Evolutionary conservation across 2,888 invertebrate genomes (phyloP).

Genomic region (Diachrysia chrysitis): DNA sequence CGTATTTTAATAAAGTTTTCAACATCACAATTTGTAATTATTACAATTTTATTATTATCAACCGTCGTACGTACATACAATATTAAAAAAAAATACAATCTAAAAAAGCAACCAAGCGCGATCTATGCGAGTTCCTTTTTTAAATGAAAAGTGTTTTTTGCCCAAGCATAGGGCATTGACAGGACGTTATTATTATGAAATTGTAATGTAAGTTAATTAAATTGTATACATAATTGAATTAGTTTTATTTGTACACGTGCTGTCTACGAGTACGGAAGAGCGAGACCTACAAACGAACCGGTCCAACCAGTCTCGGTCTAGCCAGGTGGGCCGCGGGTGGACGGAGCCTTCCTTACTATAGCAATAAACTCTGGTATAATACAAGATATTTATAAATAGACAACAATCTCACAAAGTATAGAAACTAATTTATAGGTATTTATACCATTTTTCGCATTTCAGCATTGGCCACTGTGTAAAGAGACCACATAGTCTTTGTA

Average conservation of each 20-base stretch:
- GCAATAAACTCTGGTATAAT: slow-evolving; percentile 36
- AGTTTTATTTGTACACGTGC: slow-evolving; percentile 21
- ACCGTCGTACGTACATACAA: too few species aligned
- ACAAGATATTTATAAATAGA: not conserved
- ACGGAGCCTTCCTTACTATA: slow-evolving; percentile 32
- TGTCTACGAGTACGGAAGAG: slow-evolving; percentile 51
- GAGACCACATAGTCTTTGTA: too few species aligned
- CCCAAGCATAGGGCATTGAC: not conserved
- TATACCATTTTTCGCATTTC: too few species aligned
- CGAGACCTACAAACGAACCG: slow-evolving; percentile 51
- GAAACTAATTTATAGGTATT: too few species aligned
- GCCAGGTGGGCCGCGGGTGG: slow-evolving; percentile 21
- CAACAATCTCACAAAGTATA: not conserved
- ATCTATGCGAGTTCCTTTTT: too few species aligned
- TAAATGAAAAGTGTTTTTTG: not conserved
- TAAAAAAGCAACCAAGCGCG: too few species aligned
- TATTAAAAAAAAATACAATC: too few species aligned
- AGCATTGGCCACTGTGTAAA: too few species aligned
- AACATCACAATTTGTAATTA: too few species aligned
- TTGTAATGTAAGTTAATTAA: slow-evolving; percentile 28
- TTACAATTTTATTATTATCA: too few species aligned
- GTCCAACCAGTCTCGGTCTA: slow-evolving; percentile 51
- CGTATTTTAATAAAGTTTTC: too few species aligned
- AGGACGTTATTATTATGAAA: slow-evolving; percentile 9
- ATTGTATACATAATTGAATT: slow-evolving; percentile 20